These are phyloP conservation scores for Elymnias hypermnestra DNA, from an alignment of 1,140 invertebrate genomes.

Conservation along the genomic window DNA sequence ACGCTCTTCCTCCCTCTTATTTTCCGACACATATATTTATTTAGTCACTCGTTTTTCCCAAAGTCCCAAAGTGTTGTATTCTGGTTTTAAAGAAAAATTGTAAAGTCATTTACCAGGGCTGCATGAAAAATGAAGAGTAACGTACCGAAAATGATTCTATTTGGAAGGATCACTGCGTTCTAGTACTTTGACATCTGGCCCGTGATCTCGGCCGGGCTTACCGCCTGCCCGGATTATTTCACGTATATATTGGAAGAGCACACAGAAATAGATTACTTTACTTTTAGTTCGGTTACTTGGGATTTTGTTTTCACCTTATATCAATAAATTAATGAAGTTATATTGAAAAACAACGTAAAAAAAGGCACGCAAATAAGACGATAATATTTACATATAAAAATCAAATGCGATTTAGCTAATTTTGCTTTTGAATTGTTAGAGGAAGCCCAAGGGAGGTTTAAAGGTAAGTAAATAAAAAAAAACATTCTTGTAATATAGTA, in stretches of 20 bases:
- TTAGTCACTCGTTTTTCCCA: too few species aligned
- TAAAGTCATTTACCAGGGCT: slow-evolving; percentile 18
- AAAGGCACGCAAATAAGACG: background rate
- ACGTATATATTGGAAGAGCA: slow-evolving; percentile 3
- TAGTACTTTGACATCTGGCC: slow-evolving; percentile 35
- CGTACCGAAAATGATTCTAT: slow-evolving; percentile 40
- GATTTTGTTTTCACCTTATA: background rate
- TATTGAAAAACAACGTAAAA: too few species aligned
- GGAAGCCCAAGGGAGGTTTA: too few species aligned
- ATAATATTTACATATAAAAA: too few species aligned
- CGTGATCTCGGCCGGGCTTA: slow-evolving; percentile 18
- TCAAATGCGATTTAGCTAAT: too few species aligned
- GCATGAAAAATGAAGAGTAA: slow-evolving; percentile 26
- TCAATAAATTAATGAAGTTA: too few species aligned
- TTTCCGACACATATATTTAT: too few species aligned
- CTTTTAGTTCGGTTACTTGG: background rate
- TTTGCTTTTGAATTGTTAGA: too few species aligned
- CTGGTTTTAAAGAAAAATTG: background rate
- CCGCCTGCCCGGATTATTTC: slow-evolving; percentile 9
- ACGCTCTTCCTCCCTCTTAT: too few species aligned
- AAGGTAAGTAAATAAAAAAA: too few species aligned
- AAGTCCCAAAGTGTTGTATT: too few species aligned
- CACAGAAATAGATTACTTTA: background rate
- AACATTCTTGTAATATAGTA: too few species aligned
- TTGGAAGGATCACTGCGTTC: slow-evolving; percentile 34